Percentiles rank a stretch among this genome's conserved stretches.
Evolutionary conservation across 2,113 vertebrate species (phyloP).

Genomic region (Takifugu flavidus): DNA sequence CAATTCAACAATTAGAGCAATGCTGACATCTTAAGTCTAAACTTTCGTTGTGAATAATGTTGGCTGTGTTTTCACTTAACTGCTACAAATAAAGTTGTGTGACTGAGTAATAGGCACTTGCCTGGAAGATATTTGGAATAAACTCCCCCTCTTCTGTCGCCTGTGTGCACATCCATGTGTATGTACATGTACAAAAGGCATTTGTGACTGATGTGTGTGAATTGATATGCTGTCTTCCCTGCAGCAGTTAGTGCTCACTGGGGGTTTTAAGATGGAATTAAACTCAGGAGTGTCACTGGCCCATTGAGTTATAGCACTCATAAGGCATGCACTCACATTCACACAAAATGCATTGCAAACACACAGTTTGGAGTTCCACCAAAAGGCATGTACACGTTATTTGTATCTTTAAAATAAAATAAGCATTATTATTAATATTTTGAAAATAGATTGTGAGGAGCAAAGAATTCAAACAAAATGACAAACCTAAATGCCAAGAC

Average conservation of each 20-base stretch:
- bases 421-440: constrained; percentile 5
- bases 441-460: neutral
- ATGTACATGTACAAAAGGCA: neutral
- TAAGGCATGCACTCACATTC: constrained; percentile 65
- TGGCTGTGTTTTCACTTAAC: constrained; percentile 68
- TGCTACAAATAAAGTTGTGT: constrained; percentile 65
- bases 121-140: constrained; percentile 63
- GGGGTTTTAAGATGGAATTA: constrained; percentile 74
- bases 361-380: constrained; percentile 13
- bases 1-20: constrained; percentile 38
- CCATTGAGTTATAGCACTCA: constrained; percentile 78
- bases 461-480: neutral
- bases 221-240: constrained; percentile 64
- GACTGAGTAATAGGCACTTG: constrained; percentile 70
- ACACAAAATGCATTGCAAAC: constrained; percentile 46
- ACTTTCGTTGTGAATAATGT: constrained; percentile 47
- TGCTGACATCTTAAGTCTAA: constrained; percentile 32
- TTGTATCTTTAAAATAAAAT: constrained; percentile 19
- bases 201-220: constrained; percentile 59
- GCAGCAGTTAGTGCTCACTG: constrained; percentile 73
- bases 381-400: constrained; percentile 15
- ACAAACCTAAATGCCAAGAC: neutral
- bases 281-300: constrained; percentile 70
- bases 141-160: constrained; percentile 35
- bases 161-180: constrained; percentile 10